These are phyloP conservation scores for Anastrepha ludens DNA, from an alignment of 1,140 invertebrate genomes.

Conservation along the genomic window DNA sequence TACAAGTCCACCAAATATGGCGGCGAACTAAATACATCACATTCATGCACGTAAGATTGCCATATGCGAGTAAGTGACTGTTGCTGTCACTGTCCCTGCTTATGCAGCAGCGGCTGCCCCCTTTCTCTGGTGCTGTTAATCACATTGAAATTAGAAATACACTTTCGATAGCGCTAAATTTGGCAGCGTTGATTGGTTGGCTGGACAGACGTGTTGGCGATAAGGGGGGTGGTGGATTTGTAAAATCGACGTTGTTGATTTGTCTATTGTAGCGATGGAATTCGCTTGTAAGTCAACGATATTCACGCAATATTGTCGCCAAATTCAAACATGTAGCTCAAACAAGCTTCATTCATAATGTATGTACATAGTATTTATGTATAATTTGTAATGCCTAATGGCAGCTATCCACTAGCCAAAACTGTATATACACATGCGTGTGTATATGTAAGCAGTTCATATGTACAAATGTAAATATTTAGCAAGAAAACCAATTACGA, in stretches of 20 bases:
- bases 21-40: constrained; percentile 45
- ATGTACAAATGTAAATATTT: neutral
- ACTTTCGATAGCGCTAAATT: constrained; percentile 41
- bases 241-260: neutral
- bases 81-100: neutral
- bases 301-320: neutral
- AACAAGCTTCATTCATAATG: constrained; percentile 19
- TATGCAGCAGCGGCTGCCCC: neutral
- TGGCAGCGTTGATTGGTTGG: neutral
- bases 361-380: neutral
- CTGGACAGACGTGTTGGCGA: neutral
- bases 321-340: constrained; percentile 1
- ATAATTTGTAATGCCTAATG: constrained; percentile 30
- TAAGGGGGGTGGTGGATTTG: neutral
- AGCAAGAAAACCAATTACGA: constrained; percentile 33
- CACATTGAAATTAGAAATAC: constrained; percentile 44
- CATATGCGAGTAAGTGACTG: neutral
- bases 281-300: neutral
- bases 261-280: neutral
- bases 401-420: constrained; percentile 14
- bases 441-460: neutral
- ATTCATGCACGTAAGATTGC: constrained; percentile 49
- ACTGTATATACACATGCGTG: neutral
- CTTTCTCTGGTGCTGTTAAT: neutral
- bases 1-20: constrained; percentile 25